Base-by-base conservation (phyloP, 2,797 vertebrate species). In the Buphagus erythrorhynchus region DNA sequence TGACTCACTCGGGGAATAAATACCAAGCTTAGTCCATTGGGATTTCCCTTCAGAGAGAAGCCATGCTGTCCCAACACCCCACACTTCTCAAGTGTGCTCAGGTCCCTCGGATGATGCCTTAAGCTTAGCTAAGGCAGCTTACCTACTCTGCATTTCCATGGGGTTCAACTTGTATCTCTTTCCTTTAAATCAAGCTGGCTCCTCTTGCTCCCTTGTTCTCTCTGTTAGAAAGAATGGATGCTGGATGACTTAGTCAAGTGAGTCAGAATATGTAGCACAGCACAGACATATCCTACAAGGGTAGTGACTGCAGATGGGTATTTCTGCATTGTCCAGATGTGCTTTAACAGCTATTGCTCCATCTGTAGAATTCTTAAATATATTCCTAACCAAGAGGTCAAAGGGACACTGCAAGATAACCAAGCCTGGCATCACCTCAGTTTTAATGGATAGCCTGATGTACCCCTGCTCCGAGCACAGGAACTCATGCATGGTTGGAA, bases 401-500 rank as follows among this genome's bases (percentile, higher is more conserved):
- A 72, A 58, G 16, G 21, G 14, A 43, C 42, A 74, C 4, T 0
- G 2, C 36, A 74, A 57, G 52, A 42, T 31, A 52, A 46, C 7
- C 12, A 22, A 38, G 25, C 13, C 59, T 45, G 25, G n/a, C 17
- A 84, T 54, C 22, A 49, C 26, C 22, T 63, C 29, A 68, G 40
- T 38, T 79, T 28, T 5, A 6, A 42, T 4, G 11, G 9, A 8
- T 13, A 55, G 18, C 35, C 35, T 46, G 29, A 62, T 4, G 16
- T 24, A 40, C 8, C 5, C 16, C 31, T 65, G 7, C 51, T 74
- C 35, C 0, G 0, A 49, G 35, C 17, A 42, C 31, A 65, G 59
- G 8, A 49, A 74, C 22, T 17, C 2, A 1, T 57, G 20, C 0
- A 0, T 49, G 7, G 20, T 20, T 57, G 14, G 43, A 48, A 65